Conservation (phyloP, 2,113 vertebrate species). For the Phaetusa simplex region DNA sequence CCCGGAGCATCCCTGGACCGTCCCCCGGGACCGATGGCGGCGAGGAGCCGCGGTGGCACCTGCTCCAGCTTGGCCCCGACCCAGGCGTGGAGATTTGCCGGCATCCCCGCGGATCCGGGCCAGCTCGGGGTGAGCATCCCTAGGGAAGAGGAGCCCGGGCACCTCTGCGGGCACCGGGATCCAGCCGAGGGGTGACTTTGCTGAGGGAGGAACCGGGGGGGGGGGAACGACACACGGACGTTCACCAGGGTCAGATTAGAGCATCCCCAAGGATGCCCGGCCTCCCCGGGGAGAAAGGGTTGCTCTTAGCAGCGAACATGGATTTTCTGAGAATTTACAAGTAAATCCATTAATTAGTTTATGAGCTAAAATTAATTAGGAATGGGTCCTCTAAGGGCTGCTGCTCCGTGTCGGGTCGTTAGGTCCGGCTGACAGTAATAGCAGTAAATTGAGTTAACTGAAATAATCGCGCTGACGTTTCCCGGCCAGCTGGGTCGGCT, state of each 20-base stretch:
- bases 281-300: rapidly evolving
- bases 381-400: background rate
- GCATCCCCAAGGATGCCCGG: background rate
- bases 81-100: background rate
- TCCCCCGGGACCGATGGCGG: background rate
- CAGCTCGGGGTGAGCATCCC: background rate
- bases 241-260: rapidly evolving
- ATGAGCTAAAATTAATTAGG: background rate
- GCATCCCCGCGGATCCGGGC: rapidly evolving
- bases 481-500: background rate
- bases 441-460: background rate
- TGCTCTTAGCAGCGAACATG: background rate
- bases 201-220: background rate
- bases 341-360: background rate
- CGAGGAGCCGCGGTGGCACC: background rate
- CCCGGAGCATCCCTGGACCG: background rate
- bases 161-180: rapidly evolving
- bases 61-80: background rate
- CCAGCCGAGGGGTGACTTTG: background rate
- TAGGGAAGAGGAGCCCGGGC: background rate
- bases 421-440: background rate
- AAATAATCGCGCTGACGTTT: background rate
- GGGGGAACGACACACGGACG: too few species aligned
- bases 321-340: background rate
- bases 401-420: background rate